These are phyloP conservation scores for Argyresthia albistria DNA, from an alignment of 2,888 invertebrate species.

Conservation along the genomic window DNA sequence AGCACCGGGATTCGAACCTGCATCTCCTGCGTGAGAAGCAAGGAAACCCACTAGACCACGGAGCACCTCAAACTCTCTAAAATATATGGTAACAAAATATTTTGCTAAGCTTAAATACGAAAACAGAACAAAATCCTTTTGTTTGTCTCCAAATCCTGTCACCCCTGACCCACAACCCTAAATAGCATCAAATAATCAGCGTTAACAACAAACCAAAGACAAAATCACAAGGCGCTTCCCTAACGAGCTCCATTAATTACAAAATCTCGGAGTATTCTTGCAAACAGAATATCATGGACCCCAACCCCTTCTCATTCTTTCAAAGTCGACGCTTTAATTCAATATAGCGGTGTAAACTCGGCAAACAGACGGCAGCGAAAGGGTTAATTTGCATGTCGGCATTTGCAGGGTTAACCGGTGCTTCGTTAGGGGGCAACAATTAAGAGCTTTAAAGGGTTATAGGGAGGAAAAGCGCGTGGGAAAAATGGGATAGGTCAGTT, in stretches of 20 bases:
- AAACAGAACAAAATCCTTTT: constrained; percentile 9
- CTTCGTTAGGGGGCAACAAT: constrained; percentile 67
- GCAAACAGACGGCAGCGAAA: constrained; percentile 57
- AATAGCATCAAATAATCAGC: constrained; percentile 40
- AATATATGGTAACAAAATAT: too few relatives aligned
- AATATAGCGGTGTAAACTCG: constrained; percentile 64
- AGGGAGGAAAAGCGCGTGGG: constrained; percentile 47
- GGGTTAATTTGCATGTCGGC: constrained; percentile 70
- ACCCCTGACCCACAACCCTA: constrained; percentile 33
- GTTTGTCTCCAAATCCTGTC: not conserved
- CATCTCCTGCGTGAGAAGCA: too few relatives aligned
- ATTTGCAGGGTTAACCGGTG: constrained; percentile 63
- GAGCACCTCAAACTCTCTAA: too few relatives aligned
- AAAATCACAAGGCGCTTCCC: constrained; percentile 44
- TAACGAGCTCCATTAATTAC: constrained; percentile 59
- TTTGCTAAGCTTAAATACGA: not conserved
- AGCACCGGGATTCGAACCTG: too few relatives aligned
- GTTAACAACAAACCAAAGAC: constrained; percentile 30
- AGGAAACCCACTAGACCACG: too few relatives aligned
- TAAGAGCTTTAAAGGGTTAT: constrained; percentile 38
- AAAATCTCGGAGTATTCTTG: constrained; percentile 46
- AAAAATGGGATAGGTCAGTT: constrained; percentile 60
- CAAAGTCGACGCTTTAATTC: constrained; percentile 52
- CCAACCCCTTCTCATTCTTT: constrained; percentile 46
- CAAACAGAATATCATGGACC: constrained; percentile 56